Conservation (phyloP, 2,888 invertebrate species). For the Actias luna region DNA sequence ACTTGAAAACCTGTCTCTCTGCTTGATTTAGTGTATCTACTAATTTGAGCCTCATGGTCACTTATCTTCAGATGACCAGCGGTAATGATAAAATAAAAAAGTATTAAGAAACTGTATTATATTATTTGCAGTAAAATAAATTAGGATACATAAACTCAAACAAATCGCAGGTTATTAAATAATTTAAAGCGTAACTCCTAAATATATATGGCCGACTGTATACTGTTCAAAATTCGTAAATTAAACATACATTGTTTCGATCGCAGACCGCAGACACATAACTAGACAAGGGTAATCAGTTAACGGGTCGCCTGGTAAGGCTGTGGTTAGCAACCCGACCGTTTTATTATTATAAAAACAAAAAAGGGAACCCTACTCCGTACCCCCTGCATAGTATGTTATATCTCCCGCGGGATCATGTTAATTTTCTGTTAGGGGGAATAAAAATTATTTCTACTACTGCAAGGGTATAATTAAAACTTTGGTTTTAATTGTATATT, state of each 20-base stretch:
- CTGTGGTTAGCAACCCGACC: not conserved
- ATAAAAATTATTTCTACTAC: not conserved
- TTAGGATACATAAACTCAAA: too few species aligned
- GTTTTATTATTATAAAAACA: constrained; percentile 3
- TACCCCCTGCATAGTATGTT: not conserved
- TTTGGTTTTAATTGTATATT: not conserved
- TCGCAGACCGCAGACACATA: not conserved
- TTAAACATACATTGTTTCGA: not conserved
- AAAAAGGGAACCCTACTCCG: not conserved
- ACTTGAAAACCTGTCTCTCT: too few species aligned
- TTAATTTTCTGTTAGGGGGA: not conserved
- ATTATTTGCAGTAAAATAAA: too few species aligned
- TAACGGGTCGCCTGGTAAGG: not conserved
- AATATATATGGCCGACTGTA: not conserved
- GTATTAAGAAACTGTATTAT: too few species aligned
- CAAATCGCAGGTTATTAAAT: too few species aligned
- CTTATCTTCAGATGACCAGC: too few species aligned
- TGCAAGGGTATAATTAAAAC: not conserved
- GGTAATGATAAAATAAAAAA: too few species aligned
- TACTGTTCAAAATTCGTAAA: not conserved
- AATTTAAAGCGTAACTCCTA: not conserved
- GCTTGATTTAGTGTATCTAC: too few species aligned
- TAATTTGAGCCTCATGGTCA: too few species aligned
- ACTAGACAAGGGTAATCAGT: constrained; percentile 1
- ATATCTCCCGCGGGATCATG: not conserved